A percentile compares a stretch with the other conserved stretches of the same genome.
Conservation (phyloP, 2,888 invertebrate species). For the Thysanoteuthis rhombus region DNA sequence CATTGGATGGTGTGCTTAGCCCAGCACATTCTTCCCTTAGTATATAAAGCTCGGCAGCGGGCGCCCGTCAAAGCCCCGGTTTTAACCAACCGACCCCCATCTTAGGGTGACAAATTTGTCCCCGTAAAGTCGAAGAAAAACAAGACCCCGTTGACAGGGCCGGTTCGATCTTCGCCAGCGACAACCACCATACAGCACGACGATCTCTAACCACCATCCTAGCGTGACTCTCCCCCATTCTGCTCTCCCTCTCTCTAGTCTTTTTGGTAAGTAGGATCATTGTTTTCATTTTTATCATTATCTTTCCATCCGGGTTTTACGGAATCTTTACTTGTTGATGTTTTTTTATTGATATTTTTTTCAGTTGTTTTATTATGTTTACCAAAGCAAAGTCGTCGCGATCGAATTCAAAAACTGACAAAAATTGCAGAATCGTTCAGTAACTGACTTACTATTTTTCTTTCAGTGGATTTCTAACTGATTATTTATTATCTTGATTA, state of each 20-base stretch:
- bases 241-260: not conserved
- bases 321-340: not conserved
- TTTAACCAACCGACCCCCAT: conserved; percentile 12
- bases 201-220: not conserved
- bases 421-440: no score
- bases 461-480: no score
- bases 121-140: not conserved
- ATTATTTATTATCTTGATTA: no score
- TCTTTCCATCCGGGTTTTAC: no score
- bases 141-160: conserved; percentile 12
- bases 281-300: not conserved
- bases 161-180: not conserved
- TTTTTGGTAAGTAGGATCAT: not conserved
- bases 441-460: no score
- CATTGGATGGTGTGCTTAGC: not conserved
- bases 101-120: not conserved
- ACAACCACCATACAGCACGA: not conserved
- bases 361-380: no score
- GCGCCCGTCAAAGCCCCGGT: not conserved
- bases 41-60: not conserved
- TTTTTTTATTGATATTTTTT: not conserved
- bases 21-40: not conserved
- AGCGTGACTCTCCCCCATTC: not conserved
- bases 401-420: no score
- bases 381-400: no score